phyloP scores from a whole-genome alignment of 1,140 invertebrate genomes.

The Drosophila pruinosa region DNA sequence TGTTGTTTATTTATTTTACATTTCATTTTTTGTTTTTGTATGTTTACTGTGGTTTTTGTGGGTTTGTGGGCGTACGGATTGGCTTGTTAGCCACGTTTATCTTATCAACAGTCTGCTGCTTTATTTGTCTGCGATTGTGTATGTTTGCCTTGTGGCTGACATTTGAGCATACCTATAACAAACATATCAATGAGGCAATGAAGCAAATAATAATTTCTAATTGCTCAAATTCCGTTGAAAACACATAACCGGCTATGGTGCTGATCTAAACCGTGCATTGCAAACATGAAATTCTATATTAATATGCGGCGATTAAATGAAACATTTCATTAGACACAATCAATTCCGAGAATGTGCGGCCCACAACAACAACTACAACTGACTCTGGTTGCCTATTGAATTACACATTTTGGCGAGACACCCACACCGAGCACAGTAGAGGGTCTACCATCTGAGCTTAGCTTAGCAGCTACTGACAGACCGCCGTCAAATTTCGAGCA shows the following conservation, averaged over 20 bases:
- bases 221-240: conserved; percentile 68
- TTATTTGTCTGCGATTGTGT: too few relatives aligned
- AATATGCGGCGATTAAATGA: conserved; percentile 52
- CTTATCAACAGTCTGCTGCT: conserved; percentile 1
- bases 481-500: conserved; percentile 73
- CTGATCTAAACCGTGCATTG: not conserved
- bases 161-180: conserved; percentile 9
- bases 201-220: conserved; percentile 77
- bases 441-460: conserved; percentile 28
- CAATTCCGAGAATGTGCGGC: conserved; percentile 72
- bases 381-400: conserved; percentile 45
- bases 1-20: conserved; percentile 1
- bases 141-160: conserved; percentile 1
- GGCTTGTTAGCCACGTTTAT: conserved; percentile 12
- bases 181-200: conserved; percentile 21
- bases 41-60: conserved; percentile 20
- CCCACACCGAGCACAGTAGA: conserved; percentile 42
- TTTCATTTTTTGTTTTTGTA: not conserved
- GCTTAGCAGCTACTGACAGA: conserved; percentile 63
- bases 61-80: conserved; percentile 32
- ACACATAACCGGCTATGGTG: not conserved
- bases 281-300: conserved; percentile 66
- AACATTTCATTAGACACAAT: conserved; percentile 75
- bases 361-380: conserved; percentile 7
- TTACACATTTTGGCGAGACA: conserved; percentile 44